Evolutionary conservation across 2,797 vertebrate species (phyloP), one percentile per base, ranked within the genome.

Genomic region (Tenualosa ilisha): DNA sequence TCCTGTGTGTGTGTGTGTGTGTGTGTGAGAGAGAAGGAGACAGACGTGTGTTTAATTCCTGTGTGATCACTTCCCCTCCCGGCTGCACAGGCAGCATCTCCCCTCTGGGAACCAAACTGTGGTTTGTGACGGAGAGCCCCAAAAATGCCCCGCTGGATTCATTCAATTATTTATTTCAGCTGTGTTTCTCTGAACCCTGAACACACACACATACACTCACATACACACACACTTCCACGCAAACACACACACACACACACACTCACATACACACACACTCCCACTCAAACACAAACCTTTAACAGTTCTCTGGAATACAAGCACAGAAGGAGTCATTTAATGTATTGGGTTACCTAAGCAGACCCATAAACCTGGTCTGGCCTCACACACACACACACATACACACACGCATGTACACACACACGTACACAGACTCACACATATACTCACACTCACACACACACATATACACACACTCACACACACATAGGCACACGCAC

Each of bases 91-190:
- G 89, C 85, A 85, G 89, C 65, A 40, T 46, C 4, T 46, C 46
- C 84, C 87, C 87, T 87, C 86, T 88, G 81, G 43, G 85, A 15
- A 54, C 85, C 87, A 85, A 83, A 91, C 86, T 91, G 92, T 8
- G 85, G 91, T 92, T 90, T 84, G 84, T 91, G 89, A 89, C 83
- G 81, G 90, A 89, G 92, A 81, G 15, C 31, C 83, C 86, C 89
- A 90, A 91, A 90, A 88, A 89, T 88, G 87, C 87, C 37, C 82
- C 79, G 43, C 43, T 2, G 43, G 86, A 82, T 84, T 65, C 83
- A 81, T 83, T 84, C 82, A 53, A 53, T 12, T 53, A 53, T 6
- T 53, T 83, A 84, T 83, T 89, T 81, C 81, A 51, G 84, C 79
- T 31, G 51, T 53, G 9, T 53, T 53, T 53, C 51, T 15, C 51